Conservation (phyloP, 2,113 vertebrate species). For the Empidonax traillii region DNA sequence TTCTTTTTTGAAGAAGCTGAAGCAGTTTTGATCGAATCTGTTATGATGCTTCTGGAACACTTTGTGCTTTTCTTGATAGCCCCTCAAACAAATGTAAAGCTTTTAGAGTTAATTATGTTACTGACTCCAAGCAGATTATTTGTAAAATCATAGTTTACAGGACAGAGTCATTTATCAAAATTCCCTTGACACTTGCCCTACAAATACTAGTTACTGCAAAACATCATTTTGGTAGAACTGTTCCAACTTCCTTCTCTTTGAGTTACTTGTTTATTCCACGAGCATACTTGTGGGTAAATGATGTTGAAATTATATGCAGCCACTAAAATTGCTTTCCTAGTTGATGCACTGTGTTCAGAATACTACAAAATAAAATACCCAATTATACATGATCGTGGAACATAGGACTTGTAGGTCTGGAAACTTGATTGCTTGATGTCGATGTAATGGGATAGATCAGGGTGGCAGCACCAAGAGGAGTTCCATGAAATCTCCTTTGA, state of each 20-base stretch:
- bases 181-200: neutral
- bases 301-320: neutral
- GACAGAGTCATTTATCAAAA: neutral
- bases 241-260: neutral
- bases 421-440: neutral
- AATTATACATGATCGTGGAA: neutral
- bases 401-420: rapidly evolving
- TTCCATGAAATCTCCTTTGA: neutral
- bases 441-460: neutral
- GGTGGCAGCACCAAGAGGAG: neutral
- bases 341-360: neutral
- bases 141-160: neutral
- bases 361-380: neutral
- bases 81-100: neutral
- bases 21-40: neutral
- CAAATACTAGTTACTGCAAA: neutral
- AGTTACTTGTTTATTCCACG: conserved; percentile 18
- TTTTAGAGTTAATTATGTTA: neutral
- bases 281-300: neutral
- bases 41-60: neutral
- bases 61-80: neutral
- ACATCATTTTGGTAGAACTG: neutral
- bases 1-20: neutral
- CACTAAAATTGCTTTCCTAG: neutral
- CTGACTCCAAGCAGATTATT: neutral